Conservation (phyloP, 2,888 invertebrate species). For the Ametastegia equiseti region DNA sequence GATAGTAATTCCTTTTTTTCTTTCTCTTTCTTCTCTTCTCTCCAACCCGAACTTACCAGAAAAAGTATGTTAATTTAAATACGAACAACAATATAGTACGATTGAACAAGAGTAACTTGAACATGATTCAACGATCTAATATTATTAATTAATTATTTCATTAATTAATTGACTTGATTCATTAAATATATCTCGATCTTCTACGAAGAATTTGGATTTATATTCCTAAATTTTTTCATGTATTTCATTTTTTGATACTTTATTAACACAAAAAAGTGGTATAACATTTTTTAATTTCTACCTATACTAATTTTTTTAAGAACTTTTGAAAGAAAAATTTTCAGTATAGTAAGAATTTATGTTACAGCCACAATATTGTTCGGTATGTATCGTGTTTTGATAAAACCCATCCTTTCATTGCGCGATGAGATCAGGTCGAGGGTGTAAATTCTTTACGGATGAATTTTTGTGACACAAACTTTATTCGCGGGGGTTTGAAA, state of each 20-base stretch:
- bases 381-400: background rate
- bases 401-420: background rate
- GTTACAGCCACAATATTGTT: background rate
- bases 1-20: too few species aligned
- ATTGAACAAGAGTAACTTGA: background rate
- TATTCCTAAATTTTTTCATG: background rate
- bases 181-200: slow-evolving; percentile 10
- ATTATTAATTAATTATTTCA: background rate
- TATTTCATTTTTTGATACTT: background rate
- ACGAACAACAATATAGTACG: background rate
- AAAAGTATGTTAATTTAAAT: slow-evolving; percentile 1
- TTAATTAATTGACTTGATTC: slow-evolving; percentile 42
- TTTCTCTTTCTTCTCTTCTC: too few species aligned
- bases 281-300: slow-evolving; percentile 38
- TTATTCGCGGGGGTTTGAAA: background rate
- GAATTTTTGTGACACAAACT: background rate
- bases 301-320: slow-evolving; percentile 12
- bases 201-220: background rate
- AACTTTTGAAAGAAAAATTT: background rate
- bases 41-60: background rate
- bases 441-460: background rate
- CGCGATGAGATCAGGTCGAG: background rate
- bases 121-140: slow-evolving; percentile 13
- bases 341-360: background rate
- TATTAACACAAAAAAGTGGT: slow-evolving; percentile 23